Conservation (phyloP, 2,888 invertebrate species). For the Proisotoma minuta region DNA sequence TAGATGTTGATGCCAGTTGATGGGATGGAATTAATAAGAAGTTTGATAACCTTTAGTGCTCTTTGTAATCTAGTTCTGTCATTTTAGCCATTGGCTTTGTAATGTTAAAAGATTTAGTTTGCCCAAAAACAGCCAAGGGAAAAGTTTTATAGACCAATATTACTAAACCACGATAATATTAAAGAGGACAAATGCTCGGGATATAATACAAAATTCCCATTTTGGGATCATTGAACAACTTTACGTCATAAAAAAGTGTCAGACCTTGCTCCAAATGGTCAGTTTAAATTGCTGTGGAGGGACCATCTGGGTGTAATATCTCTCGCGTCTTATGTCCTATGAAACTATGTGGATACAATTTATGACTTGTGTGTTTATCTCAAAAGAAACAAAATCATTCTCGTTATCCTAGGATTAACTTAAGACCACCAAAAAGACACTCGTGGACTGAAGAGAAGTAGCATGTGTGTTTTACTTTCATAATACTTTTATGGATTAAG, state of each 20-base stretch:
- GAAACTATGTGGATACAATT: background rate
- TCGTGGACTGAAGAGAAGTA: no score
- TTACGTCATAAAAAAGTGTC: slow-evolving; percentile 9
- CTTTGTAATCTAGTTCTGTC: no score
- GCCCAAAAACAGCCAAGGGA: no score
- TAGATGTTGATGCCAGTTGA: no score
- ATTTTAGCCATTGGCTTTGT: no score
- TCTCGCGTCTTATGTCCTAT: slow-evolving; percentile 2
- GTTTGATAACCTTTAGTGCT: no score
- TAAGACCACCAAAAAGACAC: background rate
- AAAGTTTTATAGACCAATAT: background rate
- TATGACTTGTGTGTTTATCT: background rate
- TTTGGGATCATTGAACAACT: background rate
- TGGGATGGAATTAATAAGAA: no score
- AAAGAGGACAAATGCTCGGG: background rate
- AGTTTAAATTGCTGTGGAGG: slow-evolving; percentile 18
- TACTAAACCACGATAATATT: background rate
- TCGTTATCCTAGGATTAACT: background rate
- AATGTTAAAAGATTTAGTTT: no score
- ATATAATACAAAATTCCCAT: background rate
- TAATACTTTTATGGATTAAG: no score
- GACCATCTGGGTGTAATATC: slow-evolving; percentile 15
- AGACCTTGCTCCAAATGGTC: slow-evolving; percentile 13
- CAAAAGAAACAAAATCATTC: background rate
- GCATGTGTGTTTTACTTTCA: background rate